Evolutionary conservation across 2,797 vertebrate genomes (phyloP), one percentile per base, ranked within the genome.

Genomic region (Melanotaenia trifasciata): DNA sequence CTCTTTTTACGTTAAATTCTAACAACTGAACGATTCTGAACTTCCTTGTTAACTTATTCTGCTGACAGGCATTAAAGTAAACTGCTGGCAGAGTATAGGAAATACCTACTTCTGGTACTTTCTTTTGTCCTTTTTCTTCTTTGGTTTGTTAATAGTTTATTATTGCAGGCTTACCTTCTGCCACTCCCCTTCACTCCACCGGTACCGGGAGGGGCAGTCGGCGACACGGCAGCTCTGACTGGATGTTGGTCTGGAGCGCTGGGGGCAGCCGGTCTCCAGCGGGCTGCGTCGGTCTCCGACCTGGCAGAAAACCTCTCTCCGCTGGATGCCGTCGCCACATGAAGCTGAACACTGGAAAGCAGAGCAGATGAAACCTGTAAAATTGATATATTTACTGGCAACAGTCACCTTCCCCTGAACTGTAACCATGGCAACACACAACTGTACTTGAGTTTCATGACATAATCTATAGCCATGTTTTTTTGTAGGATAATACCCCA

Each of bases 131-230:
- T 2, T 26, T 26, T 26, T 26, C 26, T 26, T 26, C 26, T 26
- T 26, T 26, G 26, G 1, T 26, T 26, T 26, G 26, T 26, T 1
- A 38, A 33, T 8, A 11, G 24, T 54, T 61, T 28, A 58, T 3
- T 9, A 1, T 0, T 11, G 13, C 12, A 30, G 1, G 72, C 96
- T 96, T 91, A 98, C 97, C 87, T 91, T 80, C 91, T 95, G 95
- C 97, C 97, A 98, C 45, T 93, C 93, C 72, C 93, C 95, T 12
- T 95, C 92, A n/a, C 90, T 95, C 97, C 97, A 98, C 73, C 75
- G 90, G 85, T 95, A 96, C 43, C 81, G 83, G 13, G 89, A 76
- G 47, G 94, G 92, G 73, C 97, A 98, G 20, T 89, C 92, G 0
- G 92, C 83, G 40, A 86, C 90, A 38, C 92, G 94, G 83, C 97